phyloP scores from a whole-genome alignment of 2,113 vertebrate species.

The Percina caprodes region DNA sequence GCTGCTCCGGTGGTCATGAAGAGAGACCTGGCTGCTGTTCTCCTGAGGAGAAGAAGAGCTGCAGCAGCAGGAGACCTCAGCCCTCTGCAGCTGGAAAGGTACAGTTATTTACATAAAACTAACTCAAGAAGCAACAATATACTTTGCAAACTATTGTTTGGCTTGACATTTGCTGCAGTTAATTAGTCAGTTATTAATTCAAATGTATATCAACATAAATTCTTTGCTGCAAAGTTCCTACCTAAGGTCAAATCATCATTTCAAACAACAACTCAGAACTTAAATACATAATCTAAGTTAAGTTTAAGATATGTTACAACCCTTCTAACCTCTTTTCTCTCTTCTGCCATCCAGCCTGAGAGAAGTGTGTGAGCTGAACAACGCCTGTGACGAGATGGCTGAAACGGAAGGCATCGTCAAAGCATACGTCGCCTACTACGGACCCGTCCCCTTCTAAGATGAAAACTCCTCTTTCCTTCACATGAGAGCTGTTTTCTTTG shows the following conservation, averaged over 20 bases:
- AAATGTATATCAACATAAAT: background rate
- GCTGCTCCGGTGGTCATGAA: slow-evolving; percentile 76
- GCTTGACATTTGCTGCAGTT: background rate
- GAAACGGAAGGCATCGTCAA: slow-evolving; percentile 83
- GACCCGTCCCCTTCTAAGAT: slow-evolving; percentile 83
- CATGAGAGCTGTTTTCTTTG: slow-evolving; percentile 39
- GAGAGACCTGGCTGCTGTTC: slow-evolving; percentile 78
- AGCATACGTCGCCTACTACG: slow-evolving; percentile 87
- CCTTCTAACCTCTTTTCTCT: background rate
- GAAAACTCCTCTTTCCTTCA: slow-evolving; percentile 18
- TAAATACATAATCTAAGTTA: background rate
- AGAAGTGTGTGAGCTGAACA: slow-evolving; percentile 88
- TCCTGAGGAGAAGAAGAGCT: slow-evolving; percentile 79
- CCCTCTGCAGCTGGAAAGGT: slow-evolving; percentile 82
- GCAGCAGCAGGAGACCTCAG: slow-evolving; percentile 60
- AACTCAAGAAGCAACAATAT: background rate
- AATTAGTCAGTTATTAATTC: background rate
- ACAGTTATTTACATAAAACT: slow-evolving; percentile 11
- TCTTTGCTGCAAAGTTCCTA: background rate
- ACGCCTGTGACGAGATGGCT: slow-evolving; percentile 87
- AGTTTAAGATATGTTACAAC: background rate
- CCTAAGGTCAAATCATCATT: background rate
- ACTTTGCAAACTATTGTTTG: background rate
- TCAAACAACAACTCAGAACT: background rate
- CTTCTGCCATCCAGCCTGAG: slow-evolving; percentile 74